Base-by-base conservation (phyloP, 2,797 vertebrate species). In the Onychomys torridus region DNA sequence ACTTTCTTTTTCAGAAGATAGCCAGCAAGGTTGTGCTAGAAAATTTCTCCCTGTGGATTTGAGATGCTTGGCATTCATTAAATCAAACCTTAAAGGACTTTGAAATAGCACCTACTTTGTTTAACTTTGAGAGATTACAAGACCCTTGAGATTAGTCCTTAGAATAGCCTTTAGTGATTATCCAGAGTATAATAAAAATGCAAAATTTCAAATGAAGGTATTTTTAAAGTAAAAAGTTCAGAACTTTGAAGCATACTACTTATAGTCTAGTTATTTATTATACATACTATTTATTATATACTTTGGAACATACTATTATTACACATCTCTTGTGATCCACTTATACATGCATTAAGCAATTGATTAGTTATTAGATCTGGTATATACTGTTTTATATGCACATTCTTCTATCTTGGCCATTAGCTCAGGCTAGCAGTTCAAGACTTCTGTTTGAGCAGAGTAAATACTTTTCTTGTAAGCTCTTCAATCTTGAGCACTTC, bases 71-170 rank as follows among this genome's bases (percentile, higher is more conserved):
- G 73, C 96, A 14, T 97, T 94, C 96, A 93, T 96, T 97, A 93
- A 96, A 95, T 96, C 94, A 95, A 97, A 97, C 25, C 89, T 97
- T 93, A 93, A 14, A 97, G 82, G 90, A 96, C 93, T 97, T 97
- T 97, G 76, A 95, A 90, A 55, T 96, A 95, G n/a, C 27, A 96
- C 40, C 57, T 97, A 84, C 61, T 97, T 98, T 97, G 85, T 94
- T 97, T 95, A 97, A 93, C 90, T 95, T 97, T 96, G 93, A 96
- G 97, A 97, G 96, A 95, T 98, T 97, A 3, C 52, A 92, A 97
- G 96, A 17, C 90, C 88, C 69, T 0, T 52, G 92, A 87, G 97
- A 97, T 93, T 96, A 89, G 75, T 96, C 89, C 78, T 96, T 96
- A 87, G 89, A 96, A 89, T 96, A 97, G 83, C 67, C 17, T 96